Evolutionary conservation across 2,113 vertebrate species (phyloP), one percentile per base, ranked within the genome.

Genomic region (Rostratula benghalensis): DNA sequence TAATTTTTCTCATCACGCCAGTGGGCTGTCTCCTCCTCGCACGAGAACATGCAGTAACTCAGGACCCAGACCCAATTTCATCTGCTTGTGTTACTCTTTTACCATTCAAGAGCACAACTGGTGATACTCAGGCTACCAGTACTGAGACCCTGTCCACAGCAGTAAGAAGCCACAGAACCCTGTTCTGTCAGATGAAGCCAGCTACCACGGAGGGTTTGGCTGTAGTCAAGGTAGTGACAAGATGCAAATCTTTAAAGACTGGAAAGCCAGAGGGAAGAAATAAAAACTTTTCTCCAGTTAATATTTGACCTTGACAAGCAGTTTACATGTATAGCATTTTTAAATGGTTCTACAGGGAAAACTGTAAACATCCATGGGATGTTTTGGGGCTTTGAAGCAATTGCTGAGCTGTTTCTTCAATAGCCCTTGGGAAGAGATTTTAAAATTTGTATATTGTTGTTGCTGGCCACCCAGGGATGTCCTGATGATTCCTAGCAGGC

Each of bases 401-500:
- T 27, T 91, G 74, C 65, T 81, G 93, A 94, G 69, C n/a, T 43
- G 0, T 78, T 87, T 53, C 61, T 84, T 41, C 67, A 51, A 35
- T 0, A 86, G 79, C 76, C 68, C 51, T 68, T 41, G 35, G 76
- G 83, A 93, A 87, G 56, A 87, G 35, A 37, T 89, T 95, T 78
- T 28, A 53, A 51, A 70, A 92, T 65, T 60, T 50, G 39, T 67
- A 56, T 41, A 24, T 30, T 84, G 76, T 5, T 71, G 46, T 86
- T 91, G 24, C 74, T 82, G 67, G 84, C 45, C 81, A 85, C 65
- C 57, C 61, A 73, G 73, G 80, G 77, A 84, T 37, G 33, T 68
- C 53, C 39, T 92, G 60, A 87, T 86, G 80, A 81, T 78, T 84
- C 65, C 87, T 83, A 89, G 84, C 74, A 89, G 91, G 84, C 65